These are phyloP conservation scores for Formicarius rufipectus DNA, from an alignment of 2,113 vertebrate species.

Conservation along the genomic window DNA sequence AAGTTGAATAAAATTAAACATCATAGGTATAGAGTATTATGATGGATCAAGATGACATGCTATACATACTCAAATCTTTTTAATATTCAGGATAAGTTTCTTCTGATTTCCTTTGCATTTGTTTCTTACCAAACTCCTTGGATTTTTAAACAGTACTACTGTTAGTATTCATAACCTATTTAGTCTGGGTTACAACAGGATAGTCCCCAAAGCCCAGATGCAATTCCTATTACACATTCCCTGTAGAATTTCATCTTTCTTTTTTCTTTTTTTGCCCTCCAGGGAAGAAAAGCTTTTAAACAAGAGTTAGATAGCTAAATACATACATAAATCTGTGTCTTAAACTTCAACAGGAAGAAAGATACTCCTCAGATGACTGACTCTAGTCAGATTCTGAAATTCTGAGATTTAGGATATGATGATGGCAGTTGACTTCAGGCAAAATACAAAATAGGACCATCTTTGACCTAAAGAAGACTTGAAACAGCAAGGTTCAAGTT, in stretches of 20 bases:
- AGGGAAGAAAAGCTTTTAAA: not conserved
- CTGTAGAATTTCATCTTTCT: not conserved
- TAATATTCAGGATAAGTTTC: not conserved
- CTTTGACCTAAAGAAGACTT: not conserved
- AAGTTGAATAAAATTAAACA: slow-evolving; percentile 25
- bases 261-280: no score
- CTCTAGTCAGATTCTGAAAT: not conserved
- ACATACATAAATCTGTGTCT: not conserved
- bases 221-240: not conserved
- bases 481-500: not conserved
- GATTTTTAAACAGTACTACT: slow-evolving; percentile 51
- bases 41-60: not conserved
- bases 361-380: not conserved
- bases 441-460: not conserved
- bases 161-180: slow-evolving; percentile 2
- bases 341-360: not conserved
- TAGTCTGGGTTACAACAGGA: not conserved
- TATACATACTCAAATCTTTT: not conserved
- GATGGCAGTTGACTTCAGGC: not conserved
- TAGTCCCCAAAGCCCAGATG: not conserved
- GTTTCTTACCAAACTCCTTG: slow-evolving; percentile 20
- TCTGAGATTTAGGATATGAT: not conserved
- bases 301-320: not conserved
- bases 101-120: slow-evolving; percentile 39
- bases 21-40: not conserved